Evolutionary conservation across 2,113 vertebrate genomes (phyloP).

Genomic region (Grallaria varia): DNA sequence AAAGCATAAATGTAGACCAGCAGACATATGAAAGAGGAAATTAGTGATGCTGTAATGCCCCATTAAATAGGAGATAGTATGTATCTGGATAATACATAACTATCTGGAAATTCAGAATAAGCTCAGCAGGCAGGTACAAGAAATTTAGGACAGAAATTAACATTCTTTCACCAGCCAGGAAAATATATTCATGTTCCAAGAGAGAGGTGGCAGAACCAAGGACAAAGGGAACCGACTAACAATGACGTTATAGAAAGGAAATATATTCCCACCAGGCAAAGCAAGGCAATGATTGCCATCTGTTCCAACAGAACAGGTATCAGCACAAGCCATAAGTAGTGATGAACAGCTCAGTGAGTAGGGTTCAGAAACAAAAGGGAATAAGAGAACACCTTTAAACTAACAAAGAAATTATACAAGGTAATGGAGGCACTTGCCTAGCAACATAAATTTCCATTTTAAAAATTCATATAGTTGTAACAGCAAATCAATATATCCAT

Average conservation of each 20-base stretch:
- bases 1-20: not conserved
- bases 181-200: not conserved
- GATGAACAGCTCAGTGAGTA: not conserved
- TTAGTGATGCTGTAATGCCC: not conserved
- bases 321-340: not conserved
- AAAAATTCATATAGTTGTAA: not conserved
- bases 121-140: not conserved
- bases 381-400: not conserved
- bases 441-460: not conserved
- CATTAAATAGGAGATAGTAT: not conserved
- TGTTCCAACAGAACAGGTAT: not conserved
- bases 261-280: not conserved
- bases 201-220: not conserved
- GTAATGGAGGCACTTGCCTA: not conserved
- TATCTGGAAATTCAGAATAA: not conserved
- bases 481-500: not conserved
- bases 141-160: not conserved
- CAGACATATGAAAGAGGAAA: not conserved
- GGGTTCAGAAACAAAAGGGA: accelerated
- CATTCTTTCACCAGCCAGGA: not conserved
- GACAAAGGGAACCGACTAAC: not conserved
- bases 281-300: not conserved
- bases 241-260: not conserved
- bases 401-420: not conserved
- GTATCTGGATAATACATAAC: not conserved